Conservation (phyloP, 23 tunicate species). For the Trididemnum miniatum region DNA sequence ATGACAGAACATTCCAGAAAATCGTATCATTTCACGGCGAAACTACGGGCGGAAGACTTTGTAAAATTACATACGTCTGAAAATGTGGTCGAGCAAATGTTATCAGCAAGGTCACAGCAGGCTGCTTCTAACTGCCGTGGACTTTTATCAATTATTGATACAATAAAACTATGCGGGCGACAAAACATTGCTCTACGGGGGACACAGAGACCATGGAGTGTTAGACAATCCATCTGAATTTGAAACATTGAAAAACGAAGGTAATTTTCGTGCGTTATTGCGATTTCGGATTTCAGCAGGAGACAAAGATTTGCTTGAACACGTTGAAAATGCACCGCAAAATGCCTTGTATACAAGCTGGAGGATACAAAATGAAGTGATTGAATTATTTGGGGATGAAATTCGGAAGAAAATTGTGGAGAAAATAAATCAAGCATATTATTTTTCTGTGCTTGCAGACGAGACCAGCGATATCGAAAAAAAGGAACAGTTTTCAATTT, state of each 20-base stretch:
- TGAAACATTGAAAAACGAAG: conserved; percentile 37
- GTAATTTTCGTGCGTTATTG: conserved; percentile 33
- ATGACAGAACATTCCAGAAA: background rate
- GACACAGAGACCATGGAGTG: background rate
- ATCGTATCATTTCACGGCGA: background rate
- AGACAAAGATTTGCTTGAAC: background rate
- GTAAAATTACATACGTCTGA: background rate
- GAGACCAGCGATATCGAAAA: no score
- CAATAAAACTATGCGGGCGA: background rate
- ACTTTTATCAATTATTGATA: no score
- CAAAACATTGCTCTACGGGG: no score
- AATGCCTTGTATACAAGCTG: conserved; percentile 11
- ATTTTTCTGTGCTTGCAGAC: no score
- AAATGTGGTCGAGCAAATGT: background rate
- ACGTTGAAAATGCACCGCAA: conserved; percentile 13
- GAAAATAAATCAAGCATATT: no score
- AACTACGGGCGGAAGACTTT: background rate
- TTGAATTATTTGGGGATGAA: no score
- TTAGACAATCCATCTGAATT: background rate
- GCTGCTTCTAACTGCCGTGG: no score
- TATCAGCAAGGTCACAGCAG: no score
- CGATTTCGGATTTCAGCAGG: conserved; percentile 34
- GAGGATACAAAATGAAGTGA: no score
- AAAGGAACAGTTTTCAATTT: no score
- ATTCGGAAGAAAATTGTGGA: background rate